A percentile compares a stretch with the other conserved stretches of the same genome.
phyloP scores from a whole-genome alignment of 2,797 vertebrate genomes.

The Cygnus olor region DNA sequence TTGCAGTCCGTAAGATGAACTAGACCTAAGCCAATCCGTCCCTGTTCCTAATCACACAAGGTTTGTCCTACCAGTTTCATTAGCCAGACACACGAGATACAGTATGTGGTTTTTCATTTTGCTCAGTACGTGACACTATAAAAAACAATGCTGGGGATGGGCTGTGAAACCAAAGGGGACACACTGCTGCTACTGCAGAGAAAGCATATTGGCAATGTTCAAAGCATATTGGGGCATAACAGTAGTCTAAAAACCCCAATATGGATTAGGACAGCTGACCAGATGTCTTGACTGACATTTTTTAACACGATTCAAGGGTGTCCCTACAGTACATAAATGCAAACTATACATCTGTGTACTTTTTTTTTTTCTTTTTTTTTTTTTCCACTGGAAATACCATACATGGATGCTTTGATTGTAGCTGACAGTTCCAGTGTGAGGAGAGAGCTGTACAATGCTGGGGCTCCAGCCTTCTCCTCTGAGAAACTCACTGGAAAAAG shows the following conservation, averaged over 20 bases:
- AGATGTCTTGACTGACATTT: constrained; percentile 87
- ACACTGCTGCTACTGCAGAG: constrained; percentile 81
- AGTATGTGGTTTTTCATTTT: constrained; percentile 81
- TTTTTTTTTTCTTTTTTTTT: constrained; percentile 34
- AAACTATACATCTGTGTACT: constrained; percentile 81
- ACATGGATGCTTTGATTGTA: constrained; percentile 58
- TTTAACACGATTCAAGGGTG: constrained; percentile 81
- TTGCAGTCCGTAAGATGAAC: constrained; percentile 85
- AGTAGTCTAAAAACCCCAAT: constrained; percentile 84
- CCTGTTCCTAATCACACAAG: constrained; percentile 81
- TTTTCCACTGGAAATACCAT: constrained; percentile 72
- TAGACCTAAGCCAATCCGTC: constrained; percentile 82
- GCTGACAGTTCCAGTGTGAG: constrained; percentile 60
- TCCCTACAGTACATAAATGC: constrained; percentile 81
- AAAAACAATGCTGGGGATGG: constrained; percentile 77
- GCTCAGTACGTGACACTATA: constrained; percentile 78
- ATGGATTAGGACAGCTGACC: constrained; percentile 86
- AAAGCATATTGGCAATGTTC: constrained; percentile 87
- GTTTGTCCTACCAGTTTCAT: constrained; percentile 82
- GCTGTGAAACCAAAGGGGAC: constrained; percentile 81
- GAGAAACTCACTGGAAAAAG: neutral
- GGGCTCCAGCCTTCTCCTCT: neutral
- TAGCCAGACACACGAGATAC: constrained; percentile 82
- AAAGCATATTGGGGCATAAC: constrained; percentile 87
- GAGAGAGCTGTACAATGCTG: neutral